Evolutionary conservation across 2,888 invertebrate genomes (phyloP), one percentile per base, ranked within the genome.

Genomic region (Sabatieria punctata): DNA sequence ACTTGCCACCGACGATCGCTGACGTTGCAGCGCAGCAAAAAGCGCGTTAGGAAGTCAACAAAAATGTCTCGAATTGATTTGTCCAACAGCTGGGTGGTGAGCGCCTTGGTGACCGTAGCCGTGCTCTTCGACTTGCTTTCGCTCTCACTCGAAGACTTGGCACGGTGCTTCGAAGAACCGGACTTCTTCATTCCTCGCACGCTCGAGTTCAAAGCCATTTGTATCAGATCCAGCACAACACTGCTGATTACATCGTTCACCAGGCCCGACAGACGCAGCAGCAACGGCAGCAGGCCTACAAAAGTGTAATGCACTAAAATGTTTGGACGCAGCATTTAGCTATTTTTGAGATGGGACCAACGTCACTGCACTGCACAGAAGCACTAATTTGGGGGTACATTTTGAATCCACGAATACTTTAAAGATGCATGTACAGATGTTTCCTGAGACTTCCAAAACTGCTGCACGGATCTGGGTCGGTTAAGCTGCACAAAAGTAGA

Each of bases 1-100:
- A 88, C 86, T 68, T 91, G 89, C 91, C 91, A 91, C 49, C 95
- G 78, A 13, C 89, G 80, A 22, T 82, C 78, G 0, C 86, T 85
- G 8, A 83, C 80, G 65, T 91, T 91, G 0, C 88, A 89, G 67
- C 91, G 89, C 50, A 93, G 70, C 39, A 91, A 74, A 71, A 91
- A 93, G 1, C 84, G 82, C 55, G 83, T 79, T 19, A 93, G 77
- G 59, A 91, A 91, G 65, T 77, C 72, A 27, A 74, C 74, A 46
- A 83, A 67, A 45, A 79, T 73, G 2, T 76, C 75, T 54, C 71
- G 13, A 24, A 19, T 21, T 52, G 15, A 6, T 4, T 24, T 11
- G 8, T 36, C 24, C 48, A 48, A 25, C 1, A 41, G 37, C 24
- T 44, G 26, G 37, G 23, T 4, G 8, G 30, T 30, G n/a, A 44